Percentiles rank a stretch among this genome's conserved stretches.
These are phyloP conservation scores for Podilymbus podiceps DNA, from an alignment of 2,113 vertebrate genomes.

Conservation along the genomic window DNA sequence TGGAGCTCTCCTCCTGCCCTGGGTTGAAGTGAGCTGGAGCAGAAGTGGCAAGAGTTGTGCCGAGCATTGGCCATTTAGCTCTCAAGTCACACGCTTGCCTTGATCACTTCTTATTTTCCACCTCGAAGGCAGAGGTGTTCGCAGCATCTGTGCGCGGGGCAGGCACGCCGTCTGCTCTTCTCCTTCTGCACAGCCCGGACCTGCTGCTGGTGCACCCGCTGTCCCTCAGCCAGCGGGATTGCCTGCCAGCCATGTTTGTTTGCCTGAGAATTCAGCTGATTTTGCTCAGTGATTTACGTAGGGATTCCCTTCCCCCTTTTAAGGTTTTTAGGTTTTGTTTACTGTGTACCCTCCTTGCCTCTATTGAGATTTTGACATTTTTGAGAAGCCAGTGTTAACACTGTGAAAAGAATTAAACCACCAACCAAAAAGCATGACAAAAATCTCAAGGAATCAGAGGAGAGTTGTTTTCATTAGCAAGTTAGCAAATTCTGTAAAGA, in stretches of 20 bases:
- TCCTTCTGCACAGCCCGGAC: not conserved
- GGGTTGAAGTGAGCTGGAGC: rapidly evolving
- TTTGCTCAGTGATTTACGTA: not conserved
- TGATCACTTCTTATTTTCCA: not conserved
- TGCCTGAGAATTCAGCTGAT: not conserved
- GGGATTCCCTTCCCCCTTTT: not conserved
- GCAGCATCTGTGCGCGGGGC: not conserved
- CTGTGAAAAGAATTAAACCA: not conserved
- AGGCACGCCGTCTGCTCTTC: rapidly evolving
- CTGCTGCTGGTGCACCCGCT: rapidly evolving
- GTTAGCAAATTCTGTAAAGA: not conserved
- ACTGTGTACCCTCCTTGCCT: not conserved
- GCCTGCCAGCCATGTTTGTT: not conserved
- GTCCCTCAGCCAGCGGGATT: not conserved
- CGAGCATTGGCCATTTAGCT: not conserved
- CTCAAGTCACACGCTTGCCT: not conserved
- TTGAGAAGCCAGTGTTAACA: not conserved
- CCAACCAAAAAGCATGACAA: not conserved
- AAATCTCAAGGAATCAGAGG: not conserved
- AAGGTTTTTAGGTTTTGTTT: not conserved
- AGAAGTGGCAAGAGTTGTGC: not conserved
- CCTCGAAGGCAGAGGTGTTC: not conserved
- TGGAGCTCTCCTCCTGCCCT: not conserved
- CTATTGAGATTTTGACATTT: not conserved
- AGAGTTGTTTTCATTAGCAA: not conserved